Percentiles rank a stretch among this genome's conserved stretches.
Evolutionary conservation across 2,113 vertebrate genomes (phyloP).

Genomic region (Oryzias javanicus): DNA sequence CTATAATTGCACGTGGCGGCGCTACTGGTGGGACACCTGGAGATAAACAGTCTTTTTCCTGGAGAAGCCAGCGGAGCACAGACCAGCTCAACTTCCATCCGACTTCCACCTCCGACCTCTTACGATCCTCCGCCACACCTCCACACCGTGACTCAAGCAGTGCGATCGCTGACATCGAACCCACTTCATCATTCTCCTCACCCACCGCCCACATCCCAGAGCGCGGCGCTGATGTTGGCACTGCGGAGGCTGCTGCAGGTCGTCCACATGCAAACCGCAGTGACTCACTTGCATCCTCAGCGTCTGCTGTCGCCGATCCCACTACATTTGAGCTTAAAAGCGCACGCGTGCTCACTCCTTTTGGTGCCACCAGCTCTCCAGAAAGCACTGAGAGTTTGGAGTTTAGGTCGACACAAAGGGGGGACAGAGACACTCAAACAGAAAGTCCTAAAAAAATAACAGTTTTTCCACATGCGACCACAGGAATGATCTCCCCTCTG

Average conservation of each 20-base stretch:
- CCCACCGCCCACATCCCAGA: slow-evolving; percentile 22
- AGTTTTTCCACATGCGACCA: background rate
- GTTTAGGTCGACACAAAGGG: background rate
- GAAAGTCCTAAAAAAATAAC: background rate
- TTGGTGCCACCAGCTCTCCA: slow-evolving; percentile 16
- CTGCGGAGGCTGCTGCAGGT: slow-evolving; percentile 25
- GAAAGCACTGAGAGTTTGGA: slow-evolving; percentile 11
- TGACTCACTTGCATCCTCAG: background rate
- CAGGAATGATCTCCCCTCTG: background rate
- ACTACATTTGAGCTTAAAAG: background rate
- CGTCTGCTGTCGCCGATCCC: slow-evolving; percentile 4
- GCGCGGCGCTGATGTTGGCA: background rate
- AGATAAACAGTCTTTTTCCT: slow-evolving; percentile 7
- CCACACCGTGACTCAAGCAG: slow-evolving; percentile 8
- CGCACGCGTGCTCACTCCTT: background rate
- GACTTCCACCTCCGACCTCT: slow-evolving; percentile 29
- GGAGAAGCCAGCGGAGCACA: slow-evolving; percentile 41
- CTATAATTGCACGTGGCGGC: background rate
- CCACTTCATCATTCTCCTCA: slow-evolving; percentile 11
- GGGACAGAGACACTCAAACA: slow-evolving; percentile 1
- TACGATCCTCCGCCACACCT: slow-evolving; percentile 2
- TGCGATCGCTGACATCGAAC: slow-evolving; percentile 1
- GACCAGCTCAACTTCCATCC: slow-evolving; percentile 6
- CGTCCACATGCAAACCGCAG: slow-evolving; percentile 9
- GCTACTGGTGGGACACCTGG: slow-evolving; percentile 4